Evolutionary conservation across 2,797 vertebrate species (phyloP).

Genomic region (Peromyscus eremicus): DNA sequence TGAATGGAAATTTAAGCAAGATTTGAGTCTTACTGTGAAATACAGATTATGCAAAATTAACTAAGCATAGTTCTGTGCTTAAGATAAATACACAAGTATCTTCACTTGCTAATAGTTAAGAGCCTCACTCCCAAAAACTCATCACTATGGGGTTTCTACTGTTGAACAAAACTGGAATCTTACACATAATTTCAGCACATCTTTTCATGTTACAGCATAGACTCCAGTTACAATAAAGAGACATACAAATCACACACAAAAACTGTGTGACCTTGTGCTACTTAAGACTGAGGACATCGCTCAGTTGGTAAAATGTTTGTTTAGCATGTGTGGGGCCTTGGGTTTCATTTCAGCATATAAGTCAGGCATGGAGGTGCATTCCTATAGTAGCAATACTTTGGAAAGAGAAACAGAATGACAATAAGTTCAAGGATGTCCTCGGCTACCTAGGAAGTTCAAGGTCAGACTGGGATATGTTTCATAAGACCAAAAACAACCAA

Average conservation of each 20-base stretch:
- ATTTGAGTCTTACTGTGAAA: not conserved
- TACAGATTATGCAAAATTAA: conserved; percentile 5
- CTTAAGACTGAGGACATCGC: not conserved
- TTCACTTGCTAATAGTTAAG: not conserved
- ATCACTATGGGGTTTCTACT: not conserved
- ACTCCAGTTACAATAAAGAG: not conserved
- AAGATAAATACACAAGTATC: not conserved
- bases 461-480: not conserved
- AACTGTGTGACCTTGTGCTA: not conserved
- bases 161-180: not conserved
- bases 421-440: not conserved
- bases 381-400: not conserved
- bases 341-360: not conserved
- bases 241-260: not conserved
- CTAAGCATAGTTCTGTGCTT: not conserved
- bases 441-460: not conserved
- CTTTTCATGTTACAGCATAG: not conserved
- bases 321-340: not conserved
- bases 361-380: not conserved
- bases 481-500: not conserved
- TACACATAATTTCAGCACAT: not conserved
- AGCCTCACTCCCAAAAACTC: not conserved
- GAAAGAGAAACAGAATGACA: not conserved
- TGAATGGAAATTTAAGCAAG: conserved; percentile 4
- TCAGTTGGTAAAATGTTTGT: not conserved